phyloP scores from a whole-genome alignment of 2,113 vertebrate genomes.

The Pampusana beccarii region DNA sequence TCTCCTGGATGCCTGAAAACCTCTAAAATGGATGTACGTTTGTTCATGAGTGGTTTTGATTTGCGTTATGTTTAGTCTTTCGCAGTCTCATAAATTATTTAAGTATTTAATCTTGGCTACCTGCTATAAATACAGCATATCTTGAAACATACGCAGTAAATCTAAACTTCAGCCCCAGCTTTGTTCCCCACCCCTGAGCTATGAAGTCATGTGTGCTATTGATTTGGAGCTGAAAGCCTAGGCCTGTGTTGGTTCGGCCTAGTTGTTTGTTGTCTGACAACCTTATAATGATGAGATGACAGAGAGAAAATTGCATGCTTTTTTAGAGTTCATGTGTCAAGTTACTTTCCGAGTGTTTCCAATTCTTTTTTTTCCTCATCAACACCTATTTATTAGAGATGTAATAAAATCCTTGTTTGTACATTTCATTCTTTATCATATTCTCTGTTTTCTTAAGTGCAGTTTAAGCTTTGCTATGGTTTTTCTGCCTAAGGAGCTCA shows the following conservation, averaged over 20 bases:
- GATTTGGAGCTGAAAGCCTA: not conserved
- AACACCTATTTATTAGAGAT: not conserved
- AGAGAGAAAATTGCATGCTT: not conserved
- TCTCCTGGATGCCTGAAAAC: not conserved
- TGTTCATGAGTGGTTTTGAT: not conserved
- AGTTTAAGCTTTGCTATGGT: not conserved
- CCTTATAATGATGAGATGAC: not conserved
- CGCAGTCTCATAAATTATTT: not conserved
- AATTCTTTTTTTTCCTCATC: not conserved
- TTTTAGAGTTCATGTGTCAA: not conserved
- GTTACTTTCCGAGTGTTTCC: not conserved
- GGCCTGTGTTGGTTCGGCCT: not conserved
- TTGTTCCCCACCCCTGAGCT: not conserved
- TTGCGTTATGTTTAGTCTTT: not conserved
- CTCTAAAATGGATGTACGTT: not conserved
- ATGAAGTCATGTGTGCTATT: not conserved
- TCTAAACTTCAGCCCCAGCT: not conserved
- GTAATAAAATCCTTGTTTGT: not conserved
- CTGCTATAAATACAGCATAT: accelerated
- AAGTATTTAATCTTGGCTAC: not conserved
- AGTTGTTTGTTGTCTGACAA: not conserved
- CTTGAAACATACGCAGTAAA: not conserved
- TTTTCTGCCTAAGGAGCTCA: not conserved
- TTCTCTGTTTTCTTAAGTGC: not conserved
- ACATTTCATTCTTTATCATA: not conserved